Evolutionary conservation across 2,888 invertebrate species (phyloP).

Genomic region (Sipha maydis): DNA sequence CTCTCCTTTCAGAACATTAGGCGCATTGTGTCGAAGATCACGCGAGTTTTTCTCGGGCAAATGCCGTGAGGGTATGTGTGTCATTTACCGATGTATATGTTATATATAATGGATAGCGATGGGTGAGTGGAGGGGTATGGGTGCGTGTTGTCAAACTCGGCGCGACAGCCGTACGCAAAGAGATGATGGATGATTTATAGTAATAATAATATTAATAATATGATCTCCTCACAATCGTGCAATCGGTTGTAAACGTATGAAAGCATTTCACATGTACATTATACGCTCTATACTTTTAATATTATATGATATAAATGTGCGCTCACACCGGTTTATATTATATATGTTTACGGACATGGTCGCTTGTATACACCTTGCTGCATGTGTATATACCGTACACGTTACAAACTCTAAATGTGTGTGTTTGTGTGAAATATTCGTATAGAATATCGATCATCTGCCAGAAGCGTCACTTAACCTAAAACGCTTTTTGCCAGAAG

Average conservation of each 20-base stretch:
- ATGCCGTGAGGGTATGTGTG: background rate
- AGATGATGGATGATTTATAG: slow-evolving; percentile 47
- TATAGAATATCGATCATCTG: slow-evolving; percentile 55
- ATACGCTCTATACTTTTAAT: too few species aligned
- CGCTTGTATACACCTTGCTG: too few species aligned
- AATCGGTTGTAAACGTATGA: background rate
- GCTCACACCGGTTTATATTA: too few species aligned
- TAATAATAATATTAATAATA: background rate
- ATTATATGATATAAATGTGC: too few species aligned
- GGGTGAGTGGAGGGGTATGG: background rate
- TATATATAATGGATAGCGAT: background rate
- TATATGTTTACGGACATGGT: too few species aligned
- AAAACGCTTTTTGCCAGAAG: slow-evolving; percentile 37
- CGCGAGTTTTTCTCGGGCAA: background rate
- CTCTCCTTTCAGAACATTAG: slow-evolving; percentile 48
- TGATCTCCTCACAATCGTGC: background rate
- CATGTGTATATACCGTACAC: background rate
- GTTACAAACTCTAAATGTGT: too few species aligned
- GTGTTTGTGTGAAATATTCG: slow-evolving; percentile 30
- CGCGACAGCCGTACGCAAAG: background rate
- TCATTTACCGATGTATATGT: background rate
- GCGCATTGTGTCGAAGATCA: slow-evolving; percentile 36
- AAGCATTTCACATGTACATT: background rate
- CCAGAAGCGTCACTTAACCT: slow-evolving; percentile 54
- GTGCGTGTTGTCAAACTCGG: slow-evolving; percentile 23